These are phyloP conservation scores for Athene cunicularia DNA, from an alignment of 2,113 vertebrate genomes.

Conservation along the genomic window DNA sequence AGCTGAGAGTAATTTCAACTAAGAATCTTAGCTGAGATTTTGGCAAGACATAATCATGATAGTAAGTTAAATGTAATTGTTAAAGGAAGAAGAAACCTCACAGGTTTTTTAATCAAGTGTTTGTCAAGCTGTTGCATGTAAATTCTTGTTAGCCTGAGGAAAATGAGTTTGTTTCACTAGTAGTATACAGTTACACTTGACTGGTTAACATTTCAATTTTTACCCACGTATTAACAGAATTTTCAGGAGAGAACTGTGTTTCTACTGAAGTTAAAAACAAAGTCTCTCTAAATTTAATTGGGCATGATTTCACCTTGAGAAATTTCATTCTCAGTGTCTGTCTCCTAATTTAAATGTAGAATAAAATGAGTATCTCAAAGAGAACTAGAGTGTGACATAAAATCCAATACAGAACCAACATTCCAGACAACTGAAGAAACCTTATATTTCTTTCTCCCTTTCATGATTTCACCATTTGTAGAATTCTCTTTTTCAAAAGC, in stretches of 20 bases:
- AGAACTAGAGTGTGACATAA: neutral
- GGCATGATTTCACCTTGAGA: neutral
- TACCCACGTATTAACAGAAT: neutral
- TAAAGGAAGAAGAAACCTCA: neutral
- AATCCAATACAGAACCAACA: neutral
- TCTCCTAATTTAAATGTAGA: neutral
- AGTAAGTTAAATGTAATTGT: neutral
- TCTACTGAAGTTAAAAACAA: neutral
- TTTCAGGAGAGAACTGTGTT: neutral
- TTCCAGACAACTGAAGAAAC: neutral
- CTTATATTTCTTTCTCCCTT: neutral
- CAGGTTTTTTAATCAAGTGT: neutral
- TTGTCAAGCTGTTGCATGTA: neutral
- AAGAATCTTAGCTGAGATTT: neutral
- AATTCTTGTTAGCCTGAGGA: neutral
- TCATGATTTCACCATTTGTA: neutral
- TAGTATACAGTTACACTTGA: neutral
- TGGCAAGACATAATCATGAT: neutral
- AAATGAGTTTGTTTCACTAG: neutral
- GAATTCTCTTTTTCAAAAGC: neutral
- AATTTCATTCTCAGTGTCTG: neutral
- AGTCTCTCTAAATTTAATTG: neutral
- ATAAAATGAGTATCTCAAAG: neutral
- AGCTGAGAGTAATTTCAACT: neutral
- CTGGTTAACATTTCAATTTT: neutral